phyloP scores from a whole-genome alignment of 1,140 invertebrate species.

The Hylyphantes graminicola region DNA sequence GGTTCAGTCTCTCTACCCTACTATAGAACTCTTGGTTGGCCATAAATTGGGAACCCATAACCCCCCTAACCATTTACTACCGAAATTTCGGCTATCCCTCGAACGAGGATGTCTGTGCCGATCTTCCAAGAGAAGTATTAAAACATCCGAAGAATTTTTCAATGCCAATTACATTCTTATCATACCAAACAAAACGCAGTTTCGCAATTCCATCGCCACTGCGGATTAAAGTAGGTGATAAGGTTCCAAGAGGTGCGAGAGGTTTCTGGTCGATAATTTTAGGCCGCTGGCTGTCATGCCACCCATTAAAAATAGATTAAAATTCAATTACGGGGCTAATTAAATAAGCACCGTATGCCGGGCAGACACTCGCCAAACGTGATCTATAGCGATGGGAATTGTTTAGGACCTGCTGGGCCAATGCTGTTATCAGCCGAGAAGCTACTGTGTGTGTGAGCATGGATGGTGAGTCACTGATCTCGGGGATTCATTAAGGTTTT shows the following conservation, averaged over 20 bases:
- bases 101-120: too few relatives aligned
- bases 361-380: neutral
- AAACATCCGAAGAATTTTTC: too few relatives aligned
- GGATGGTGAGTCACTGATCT: too few relatives aligned
- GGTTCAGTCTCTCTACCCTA: too few relatives aligned
- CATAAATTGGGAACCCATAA: too few relatives aligned
- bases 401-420: slow-evolving; percentile 1
- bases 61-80: too few relatives aligned
- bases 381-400: slow-evolving; percentile 13
- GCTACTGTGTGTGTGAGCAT: too few relatives aligned
- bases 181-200: neutral
- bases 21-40: too few relatives aligned
- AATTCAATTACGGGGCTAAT: slow-evolving; percentile 36
- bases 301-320: slow-evolving; percentile 49
- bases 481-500: too few relatives aligned
- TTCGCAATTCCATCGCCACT: slow-evolving; percentile 6
- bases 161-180: too few relatives aligned
- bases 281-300: neutral
- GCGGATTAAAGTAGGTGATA: neutral
- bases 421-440: neutral
- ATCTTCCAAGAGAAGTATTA: too few relatives aligned
- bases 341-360: slow-evolving; percentile 10
- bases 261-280: slow-evolving; percentile 17
- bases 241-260: neutral
- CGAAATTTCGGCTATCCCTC: too few relatives aligned